Percentiles rank a stretch among this genome's conserved stretches.
Conservation (phyloP, 2,797 vertebrate species). For the Centroberyx gerrardi region DNA sequence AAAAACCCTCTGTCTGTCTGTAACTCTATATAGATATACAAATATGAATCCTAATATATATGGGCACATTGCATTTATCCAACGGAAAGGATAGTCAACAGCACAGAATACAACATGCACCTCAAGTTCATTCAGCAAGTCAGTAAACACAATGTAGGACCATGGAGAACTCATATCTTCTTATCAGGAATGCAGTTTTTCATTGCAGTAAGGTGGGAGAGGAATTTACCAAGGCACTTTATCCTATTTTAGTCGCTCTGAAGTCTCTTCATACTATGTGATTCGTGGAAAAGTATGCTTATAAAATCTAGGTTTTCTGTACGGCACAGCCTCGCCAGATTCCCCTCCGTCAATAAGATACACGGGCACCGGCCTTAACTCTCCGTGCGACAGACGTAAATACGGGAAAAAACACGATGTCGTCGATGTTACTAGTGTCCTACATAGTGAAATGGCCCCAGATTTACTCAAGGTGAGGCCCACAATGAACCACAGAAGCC, state of each 20-base stretch:
- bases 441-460: constrained; percentile 76
- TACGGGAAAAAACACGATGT: constrained; percentile 16
- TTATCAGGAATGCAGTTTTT: constrained; percentile 79
- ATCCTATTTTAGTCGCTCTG: constrained; percentile 73
- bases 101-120: constrained; percentile 67
- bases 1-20: constrained; percentile 83
- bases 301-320: constrained; percentile 45
- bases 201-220: constrained; percentile 76
- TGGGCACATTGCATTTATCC: constrained; percentile 76
- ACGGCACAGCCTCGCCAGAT: constrained; percentile 8
- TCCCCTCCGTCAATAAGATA: not conserved
- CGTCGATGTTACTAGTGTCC: constrained; percentile 63
- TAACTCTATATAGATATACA: constrained; percentile 85
- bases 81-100: constrained; percentile 67
- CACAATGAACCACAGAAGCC: constrained; percentile 79
- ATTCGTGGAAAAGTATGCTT: constrained; percentile 74
- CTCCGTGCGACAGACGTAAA: constrained; percentile 12
- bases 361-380: constrained; percentile 16
- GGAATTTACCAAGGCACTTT: constrained; percentile 70
- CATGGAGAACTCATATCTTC: constrained; percentile 71
- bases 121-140: constrained; percentile 83
- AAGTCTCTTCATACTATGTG: constrained; percentile 69
- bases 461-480: constrained; percentile 83
- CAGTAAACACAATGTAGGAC: constrained; percentile 72
- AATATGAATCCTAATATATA: constrained; percentile 83